Conservation (phyloP, 2,113 vertebrate species). For the Phalacrocorax aristotelis region DNA sequence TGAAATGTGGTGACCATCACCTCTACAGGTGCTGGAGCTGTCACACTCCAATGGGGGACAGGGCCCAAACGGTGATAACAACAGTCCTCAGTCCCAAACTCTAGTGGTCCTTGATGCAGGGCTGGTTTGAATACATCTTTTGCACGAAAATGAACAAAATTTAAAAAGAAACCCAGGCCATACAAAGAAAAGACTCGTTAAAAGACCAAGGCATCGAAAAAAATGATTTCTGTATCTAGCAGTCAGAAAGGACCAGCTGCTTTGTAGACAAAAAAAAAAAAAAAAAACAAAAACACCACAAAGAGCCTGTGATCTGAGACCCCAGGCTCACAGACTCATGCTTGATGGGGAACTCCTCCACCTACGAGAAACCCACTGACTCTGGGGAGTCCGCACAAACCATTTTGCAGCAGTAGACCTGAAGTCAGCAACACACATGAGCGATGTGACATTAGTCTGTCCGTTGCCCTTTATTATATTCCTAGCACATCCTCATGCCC, state of each 20-base stretch:
- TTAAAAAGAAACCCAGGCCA: not conserved
- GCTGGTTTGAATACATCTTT: not conserved
- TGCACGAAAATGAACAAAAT: not conserved
- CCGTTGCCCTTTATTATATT: not conserved
- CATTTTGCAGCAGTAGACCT: not conserved
- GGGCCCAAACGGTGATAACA: not conserved
- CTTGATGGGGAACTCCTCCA: not conserved
- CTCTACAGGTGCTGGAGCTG: not conserved
- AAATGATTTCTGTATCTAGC: not conserved
- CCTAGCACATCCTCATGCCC: not conserved
- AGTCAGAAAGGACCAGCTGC: not conserved
- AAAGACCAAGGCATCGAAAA: not conserved
- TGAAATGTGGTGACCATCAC: not conserved
- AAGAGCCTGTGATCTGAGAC: not conserved
- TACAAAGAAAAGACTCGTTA: not conserved
- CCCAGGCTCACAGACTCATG: not conserved
- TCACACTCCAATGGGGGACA: fast-evolving
- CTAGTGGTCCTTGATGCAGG: not conserved
- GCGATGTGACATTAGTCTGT: not conserved
- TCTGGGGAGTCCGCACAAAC: not conserved
- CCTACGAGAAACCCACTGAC: not conserved
- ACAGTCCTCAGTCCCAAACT: not conserved
- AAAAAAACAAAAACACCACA: not conserved
- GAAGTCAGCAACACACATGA: not conserved
- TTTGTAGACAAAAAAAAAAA: not conserved